A percentile compares a stretch with the other conserved stretches of the same genome.
Conservation (phyloP, 1,140 invertebrate species). For the Drosophila ercepeae region DNA sequence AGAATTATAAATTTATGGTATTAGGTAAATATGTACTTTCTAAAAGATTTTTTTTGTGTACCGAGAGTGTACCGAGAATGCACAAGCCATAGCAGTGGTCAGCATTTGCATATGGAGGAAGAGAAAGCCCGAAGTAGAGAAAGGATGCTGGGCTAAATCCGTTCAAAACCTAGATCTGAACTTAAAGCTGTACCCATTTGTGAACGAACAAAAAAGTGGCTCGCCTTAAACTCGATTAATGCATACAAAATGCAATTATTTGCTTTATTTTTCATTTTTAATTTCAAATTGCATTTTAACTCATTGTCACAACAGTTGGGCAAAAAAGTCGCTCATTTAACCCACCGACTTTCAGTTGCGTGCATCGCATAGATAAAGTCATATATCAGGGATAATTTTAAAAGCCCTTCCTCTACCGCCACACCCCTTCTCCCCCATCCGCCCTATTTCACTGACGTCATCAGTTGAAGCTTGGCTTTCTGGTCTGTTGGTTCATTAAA, state of each 20-base stretch:
- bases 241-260: constrained; percentile 22
- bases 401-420: constrained; percentile 28
- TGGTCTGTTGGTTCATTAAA: constrained; percentile 80
- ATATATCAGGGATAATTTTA: constrained; percentile 74
- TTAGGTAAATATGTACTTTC: no score
- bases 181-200: neutral
- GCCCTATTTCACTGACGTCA: constrained; percentile 21
- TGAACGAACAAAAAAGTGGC: neutral
- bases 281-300: constrained; percentile 43
- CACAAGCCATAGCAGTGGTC: constrained; percentile 7
- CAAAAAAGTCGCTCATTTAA: constrained; percentile 45
- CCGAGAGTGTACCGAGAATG: neutral
- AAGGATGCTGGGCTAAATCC: neutral
- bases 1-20: no score
- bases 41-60: neutral
- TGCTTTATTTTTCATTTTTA: constrained; percentile 34
- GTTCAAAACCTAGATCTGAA: neutral
- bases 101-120: constrained; percentile 40
- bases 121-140: neutral
- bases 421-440: no score
- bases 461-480: constrained; percentile 62
- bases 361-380: constrained; percentile 77
- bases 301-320: constrained; percentile 41
- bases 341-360: constrained; percentile 16
- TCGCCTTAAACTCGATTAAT: constrained; percentile 22